phyloP scores from a whole-genome alignment of 2,888 invertebrate genomes.

The Lepidochitona cinerea region DNA sequence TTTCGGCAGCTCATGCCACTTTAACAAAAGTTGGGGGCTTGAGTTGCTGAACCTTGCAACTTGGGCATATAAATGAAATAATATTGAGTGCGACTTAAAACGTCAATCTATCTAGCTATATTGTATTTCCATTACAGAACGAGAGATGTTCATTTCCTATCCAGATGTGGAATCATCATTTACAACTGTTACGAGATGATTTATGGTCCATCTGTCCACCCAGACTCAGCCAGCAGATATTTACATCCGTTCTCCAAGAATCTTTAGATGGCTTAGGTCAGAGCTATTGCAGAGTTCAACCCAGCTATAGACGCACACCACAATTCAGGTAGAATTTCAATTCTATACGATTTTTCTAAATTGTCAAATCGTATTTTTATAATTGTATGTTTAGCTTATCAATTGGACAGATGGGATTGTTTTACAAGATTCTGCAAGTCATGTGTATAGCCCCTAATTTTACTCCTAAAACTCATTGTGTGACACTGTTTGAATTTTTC shows the following conservation, averaged over 20 bases:
- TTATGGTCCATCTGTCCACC: conserved; percentile 66
- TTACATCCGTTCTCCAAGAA: conserved; percentile 58
- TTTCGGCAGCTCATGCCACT: too few species aligned
- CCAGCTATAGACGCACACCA: conserved; percentile 56
- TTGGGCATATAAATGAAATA: too few species aligned
- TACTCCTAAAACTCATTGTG: too few species aligned
- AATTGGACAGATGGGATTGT: neutral
- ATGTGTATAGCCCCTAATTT: too few species aligned
- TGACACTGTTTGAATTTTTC: too few species aligned
- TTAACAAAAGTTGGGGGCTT: too few species aligned
- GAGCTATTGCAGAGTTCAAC: conserved; percentile 59
- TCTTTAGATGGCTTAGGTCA: conserved; percentile 57
- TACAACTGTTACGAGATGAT: conserved; percentile 57
- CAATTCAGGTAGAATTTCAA: conserved; percentile 55
- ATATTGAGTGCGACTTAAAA: too few species aligned
- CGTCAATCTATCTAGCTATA: too few species aligned
- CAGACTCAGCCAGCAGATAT: conserved; percentile 56
- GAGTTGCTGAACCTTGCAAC: too few species aligned
- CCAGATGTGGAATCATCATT: conserved; percentile 67
- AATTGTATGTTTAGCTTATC: neutral
- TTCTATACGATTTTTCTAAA: neutral
- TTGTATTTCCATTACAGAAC: conserved; percentile 50
- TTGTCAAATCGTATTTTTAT: neutral
- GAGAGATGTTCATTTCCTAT: conserved; percentile 66
- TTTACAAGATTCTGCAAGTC: too few species aligned